Base-by-base conservation (phyloP, 37 sponge, comb jelly and placozoan species). In the Oscarella lobularis region DNA sequence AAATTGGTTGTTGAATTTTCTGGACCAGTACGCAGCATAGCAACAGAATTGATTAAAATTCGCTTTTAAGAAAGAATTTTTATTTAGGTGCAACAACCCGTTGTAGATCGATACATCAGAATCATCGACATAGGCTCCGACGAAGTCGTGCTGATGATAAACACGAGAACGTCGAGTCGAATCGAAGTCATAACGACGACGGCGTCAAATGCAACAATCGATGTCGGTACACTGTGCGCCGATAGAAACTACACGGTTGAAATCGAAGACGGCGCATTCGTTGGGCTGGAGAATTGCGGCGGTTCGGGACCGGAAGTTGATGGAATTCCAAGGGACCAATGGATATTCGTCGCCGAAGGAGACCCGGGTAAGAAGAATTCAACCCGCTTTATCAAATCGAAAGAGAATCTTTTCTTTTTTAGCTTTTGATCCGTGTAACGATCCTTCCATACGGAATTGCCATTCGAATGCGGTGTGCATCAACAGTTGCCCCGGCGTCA, bases 321-420 rank as follows among this genome's bases (percentile, higher is more conserved):
- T 48, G 60, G 60, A 9, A 48, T 48, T 27, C 20, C 60, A 20
- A 0, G 2, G 39, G 27, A 6, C 35, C 33, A 67, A 30, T 77
- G 78, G 36, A 78, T 4, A 35, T 35, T 78, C 36, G 36, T 66
- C 38, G 38, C 60, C 9, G 60, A 48, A 48, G 60, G 60, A 27
- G 14, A 9, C 9, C 60, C 60, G 20, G 60, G 60, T 48, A 48
- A 27, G 60, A 48, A 48, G 9, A 48, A 48, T 20, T 27, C 60
- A 48, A 48, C 60, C 60, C 9, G 9, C 60, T 9, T 48, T 48
- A 48, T 48, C 14, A 48, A 48, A 9, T 48, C 60, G 14, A 48
- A 48, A 48, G 14, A 48, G 14, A 27, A 27, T 27, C 60, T 48
- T 48, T 9, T 48, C 20, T 9, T 48, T 20, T 48, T 27, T 48